These are phyloP conservation scores for Cryptomyrus ogoouensis DNA, from an alignment of 2,113 vertebrate species.

Conservation along the genomic window DNA sequence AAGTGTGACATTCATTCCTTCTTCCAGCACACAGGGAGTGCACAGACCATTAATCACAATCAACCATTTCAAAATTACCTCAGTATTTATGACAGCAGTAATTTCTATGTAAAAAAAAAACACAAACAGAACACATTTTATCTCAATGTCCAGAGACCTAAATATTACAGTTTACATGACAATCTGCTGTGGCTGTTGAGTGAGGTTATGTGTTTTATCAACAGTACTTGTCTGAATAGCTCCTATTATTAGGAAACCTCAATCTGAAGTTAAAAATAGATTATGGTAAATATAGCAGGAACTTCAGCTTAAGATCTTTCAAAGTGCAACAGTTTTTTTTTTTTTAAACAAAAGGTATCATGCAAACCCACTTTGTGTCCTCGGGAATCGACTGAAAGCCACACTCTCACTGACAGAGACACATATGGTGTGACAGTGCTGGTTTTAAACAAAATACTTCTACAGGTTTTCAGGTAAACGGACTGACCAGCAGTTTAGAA, in stretches of 20 bases:
- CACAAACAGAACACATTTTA: not conserved
- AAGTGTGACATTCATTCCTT: not conserved
- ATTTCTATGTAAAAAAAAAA: not conserved
- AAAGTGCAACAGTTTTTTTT: slow-evolving; percentile 4
- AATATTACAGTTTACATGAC: slow-evolving; percentile 3
- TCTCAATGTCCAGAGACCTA: not conserved
- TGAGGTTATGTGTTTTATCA: not conserved
- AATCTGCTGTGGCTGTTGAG: not conserved
- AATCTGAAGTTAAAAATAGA: slow-evolving; percentile 8
- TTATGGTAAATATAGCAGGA: not conserved
- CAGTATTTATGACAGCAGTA: slow-evolving; percentile 12
- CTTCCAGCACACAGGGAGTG: not conserved
- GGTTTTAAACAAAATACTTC: slow-evolving; percentile 8
- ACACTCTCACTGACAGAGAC: slow-evolving; percentile 10
- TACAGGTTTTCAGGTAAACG: not conserved
- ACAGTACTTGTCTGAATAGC: not conserved
- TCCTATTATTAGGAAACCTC: not conserved
- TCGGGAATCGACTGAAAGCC: slow-evolving; percentile 6
- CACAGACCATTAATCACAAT: slow-evolving; percentile 1
- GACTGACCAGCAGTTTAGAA: slow-evolving; percentile 27
- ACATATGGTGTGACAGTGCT: slow-evolving; percentile 4
- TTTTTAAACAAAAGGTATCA: not conserved
- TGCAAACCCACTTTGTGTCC: slow-evolving; percentile 13
- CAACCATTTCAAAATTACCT: slow-evolving; percentile 9
- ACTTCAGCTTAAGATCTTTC: slow-evolving; percentile 3